Base-by-base conservation (phyloP, 2,113 vertebrate genomes). In the Tyrannus savana region DNA sequence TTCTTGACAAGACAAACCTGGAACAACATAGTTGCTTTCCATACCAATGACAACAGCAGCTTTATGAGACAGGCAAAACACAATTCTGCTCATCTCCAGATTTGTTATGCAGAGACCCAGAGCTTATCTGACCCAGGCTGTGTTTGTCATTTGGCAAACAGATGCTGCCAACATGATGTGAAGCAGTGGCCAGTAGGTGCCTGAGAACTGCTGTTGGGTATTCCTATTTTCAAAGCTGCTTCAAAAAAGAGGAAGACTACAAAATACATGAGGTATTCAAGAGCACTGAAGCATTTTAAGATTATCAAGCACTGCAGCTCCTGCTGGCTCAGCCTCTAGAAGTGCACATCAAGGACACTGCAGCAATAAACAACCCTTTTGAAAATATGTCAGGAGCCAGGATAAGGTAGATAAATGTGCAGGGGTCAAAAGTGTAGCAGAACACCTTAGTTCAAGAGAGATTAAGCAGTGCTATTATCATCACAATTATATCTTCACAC, bases 321-420 rank as follows among this genome's bases (percentile, higher is more conserved):
- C 81, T 0, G 5, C 94, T 87, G 87, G 78, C 92, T 93, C 84
- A 95, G 93, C 68, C 82, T 95, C 80, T 56, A 93, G 67, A 93
- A 96, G 87, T 75, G 46, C 75, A 86, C 63, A 62, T 89, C 75
- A 96, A 94, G 90, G 93, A 95, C 95, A 96, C 60, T 94, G 92
- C 88, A 96, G 94, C 59, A 91, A 31, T 41, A 84, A 50, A 49
- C 37, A 95, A 53, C 10, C 19, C 31, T 52, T 94, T 47, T 63
- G 80, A 89, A 75, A 73, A 49, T 39, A 31, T 84, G 91, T 82
- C 53, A 84, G 91, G 37, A 90, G 30, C 21, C 76, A 93, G 56
- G 50, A 89, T 12, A 7, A 72, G 37, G 47, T 86, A 89, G 55
- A 23, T 73, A 63, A 88, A 53, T 37, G 35, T 68, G 14, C 66